phyloP scores from a whole-genome alignment of 2,113 vertebrate genomes.

The Campylorhamphus procurvoides region DNA sequence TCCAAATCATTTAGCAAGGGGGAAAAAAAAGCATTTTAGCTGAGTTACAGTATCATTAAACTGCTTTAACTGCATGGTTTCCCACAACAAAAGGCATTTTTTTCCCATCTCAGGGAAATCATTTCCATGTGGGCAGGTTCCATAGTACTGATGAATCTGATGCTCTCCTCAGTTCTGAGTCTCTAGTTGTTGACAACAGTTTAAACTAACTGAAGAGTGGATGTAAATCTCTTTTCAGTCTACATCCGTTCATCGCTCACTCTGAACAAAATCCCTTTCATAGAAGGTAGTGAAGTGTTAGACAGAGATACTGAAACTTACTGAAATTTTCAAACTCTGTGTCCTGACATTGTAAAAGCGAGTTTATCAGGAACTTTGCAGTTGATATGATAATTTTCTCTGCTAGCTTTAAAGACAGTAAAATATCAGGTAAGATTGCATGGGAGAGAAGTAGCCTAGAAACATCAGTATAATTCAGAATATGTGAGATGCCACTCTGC shows the following conservation, averaged over 20 bases:
- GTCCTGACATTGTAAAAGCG: not conserved
- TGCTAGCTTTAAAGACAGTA: not conserved
- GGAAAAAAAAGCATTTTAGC: not conserved
- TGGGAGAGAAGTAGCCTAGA: not conserved
- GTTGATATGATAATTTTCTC: not conserved
- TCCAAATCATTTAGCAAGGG: not conserved
- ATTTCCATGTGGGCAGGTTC: not conserved
- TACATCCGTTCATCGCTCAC: not conserved
- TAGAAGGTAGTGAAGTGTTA: not conserved
- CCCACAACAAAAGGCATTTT: not conserved
- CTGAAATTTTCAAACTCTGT: not conserved
- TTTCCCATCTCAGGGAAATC: not conserved
- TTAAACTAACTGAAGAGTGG: not conserved
- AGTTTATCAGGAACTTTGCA: not conserved
- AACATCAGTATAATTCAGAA: not conserved
- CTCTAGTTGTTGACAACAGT: not conserved
- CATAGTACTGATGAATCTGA: not conserved
- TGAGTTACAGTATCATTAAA: slow-evolving; percentile 1
- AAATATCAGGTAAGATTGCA: not conserved
- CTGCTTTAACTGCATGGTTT: not conserved
- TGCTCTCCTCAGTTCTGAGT: not conserved
- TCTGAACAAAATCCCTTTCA: not conserved
- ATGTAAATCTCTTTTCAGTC: not conserved
- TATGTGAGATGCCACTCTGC: not conserved
- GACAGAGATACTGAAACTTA: not conserved